These are phyloP conservation scores for Halcyon smyrnensis DNA, from an alignment of 2,797 vertebrate species.

Conservation along the genomic window DNA sequence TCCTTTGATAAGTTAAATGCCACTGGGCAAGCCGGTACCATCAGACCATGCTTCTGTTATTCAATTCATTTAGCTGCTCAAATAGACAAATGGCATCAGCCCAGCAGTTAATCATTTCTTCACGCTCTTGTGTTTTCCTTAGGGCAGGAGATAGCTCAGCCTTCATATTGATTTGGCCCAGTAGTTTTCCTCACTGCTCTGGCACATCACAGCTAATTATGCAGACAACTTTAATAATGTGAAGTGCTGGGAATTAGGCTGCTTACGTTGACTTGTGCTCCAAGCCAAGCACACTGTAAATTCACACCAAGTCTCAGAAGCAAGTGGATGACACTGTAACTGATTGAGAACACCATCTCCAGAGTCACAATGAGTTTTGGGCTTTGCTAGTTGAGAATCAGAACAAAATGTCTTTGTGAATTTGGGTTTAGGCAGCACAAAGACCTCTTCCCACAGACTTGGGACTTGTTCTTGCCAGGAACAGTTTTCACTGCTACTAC, in stretches of 20 bases:
- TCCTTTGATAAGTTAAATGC: slow-evolving; percentile 59
- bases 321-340: not conserved
- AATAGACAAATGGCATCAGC: slow-evolving; percentile 64
- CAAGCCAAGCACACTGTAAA: not conserved
- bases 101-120: slow-evolving; percentile 66
- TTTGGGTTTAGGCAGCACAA: not conserved
- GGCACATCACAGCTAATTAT: slow-evolving; percentile 46
- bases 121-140: slow-evolving; percentile 48
- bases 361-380: not conserved
- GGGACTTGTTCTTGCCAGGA: not conserved
- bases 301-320: not conserved
- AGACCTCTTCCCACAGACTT: not conserved
- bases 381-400: not conserved
- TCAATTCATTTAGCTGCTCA: slow-evolving; percentile 66
- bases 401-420: not conserved
- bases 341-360: not conserved
- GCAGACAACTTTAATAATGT: slow-evolving; percentile 13
- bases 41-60: slow-evolving; percentile 12
- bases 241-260: not conserved
- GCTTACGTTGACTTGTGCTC: not conserved
- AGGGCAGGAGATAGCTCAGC: slow-evolving; percentile 37
- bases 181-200: slow-evolving; percentile 12
- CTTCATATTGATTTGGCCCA: slow-evolving; percentile 31
- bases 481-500: not conserved
- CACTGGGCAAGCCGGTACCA: not conserved